Base-by-base conservation (phyloP, 2,797 vertebrate species). In the Karalla daura region DNA sequence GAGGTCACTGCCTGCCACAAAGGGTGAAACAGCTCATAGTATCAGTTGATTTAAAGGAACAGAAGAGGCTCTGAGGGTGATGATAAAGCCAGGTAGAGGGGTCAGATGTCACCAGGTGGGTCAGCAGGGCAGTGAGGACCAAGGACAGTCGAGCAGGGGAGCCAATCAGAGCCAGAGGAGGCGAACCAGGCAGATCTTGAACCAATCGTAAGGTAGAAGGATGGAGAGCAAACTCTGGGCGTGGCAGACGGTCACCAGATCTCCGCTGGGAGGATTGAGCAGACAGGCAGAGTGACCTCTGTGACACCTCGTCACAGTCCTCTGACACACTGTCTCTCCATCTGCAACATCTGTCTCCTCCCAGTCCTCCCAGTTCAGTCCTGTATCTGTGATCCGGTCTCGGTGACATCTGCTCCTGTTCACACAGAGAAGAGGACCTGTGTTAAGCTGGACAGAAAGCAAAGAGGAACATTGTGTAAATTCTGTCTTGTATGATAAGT, bases 121-220 rank as follows among this genome's bases (percentile, higher is more conserved):
- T 81, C 63, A 76, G 64, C 62, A 49, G 84, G 78, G 84, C 75
- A 84, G 82, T 76, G 74, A 84, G 70, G 62, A 77, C 65, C 63
- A 56, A 63, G 53, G 54, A 74, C 56, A 76, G 63, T 71, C 65
- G 53, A 54, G 40, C 15, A 27, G 62, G 64, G 20, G 41, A 78
- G 72, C 70, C 74, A 80, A 66, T 60, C 60, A 73, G 71, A 86
- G 71, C 51, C 69, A 59, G 60, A 80, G 78, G 74, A 76, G 60
- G 62, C 37, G 51, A 73, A 76, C 75, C 67, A 53, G 46, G 61
- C 61, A 78, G 70, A 74, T 73, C 81, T 79, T 63, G 51, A 78
- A 70, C 56, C 70, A 73, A 27, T 43, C 33, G 39, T n/a, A 40
- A 65, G 25, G 35, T 44, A 24, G 40, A 24, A 53, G 15, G 33